phyloP scores from a whole-genome alignment of 2,113 vertebrate genomes.

The Gnathonemus longibarbis region DNA sequence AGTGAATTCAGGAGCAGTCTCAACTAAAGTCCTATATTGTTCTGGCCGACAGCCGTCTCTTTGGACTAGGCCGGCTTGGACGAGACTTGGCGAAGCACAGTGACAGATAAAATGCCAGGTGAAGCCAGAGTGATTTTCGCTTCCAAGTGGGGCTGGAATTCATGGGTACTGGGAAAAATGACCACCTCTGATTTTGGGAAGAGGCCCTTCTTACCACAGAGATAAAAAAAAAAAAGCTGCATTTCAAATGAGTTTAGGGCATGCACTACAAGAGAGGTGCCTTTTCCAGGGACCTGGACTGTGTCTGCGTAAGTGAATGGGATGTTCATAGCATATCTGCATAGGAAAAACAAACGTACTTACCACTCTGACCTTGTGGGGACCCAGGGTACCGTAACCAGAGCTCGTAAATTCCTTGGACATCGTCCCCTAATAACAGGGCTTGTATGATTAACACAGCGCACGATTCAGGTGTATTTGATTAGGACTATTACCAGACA shows the following conservation, averaged over 20 bases:
- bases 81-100: background rate
- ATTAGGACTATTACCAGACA: constrained; percentile 44
- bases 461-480: constrained; percentile 46
- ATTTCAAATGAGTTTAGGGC: background rate
- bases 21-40: background rate
- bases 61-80: background rate
- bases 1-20: background rate
- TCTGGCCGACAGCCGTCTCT: background rate
- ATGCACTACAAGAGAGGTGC: background rate
- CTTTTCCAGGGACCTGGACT: background rate
- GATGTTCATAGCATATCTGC: background rate
- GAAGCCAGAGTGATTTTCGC: background rate
- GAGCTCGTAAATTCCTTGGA: constrained; percentile 40
- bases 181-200: background rate
- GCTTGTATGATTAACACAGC: constrained; percentile 29
- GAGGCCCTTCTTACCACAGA: background rate
- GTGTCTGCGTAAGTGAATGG: background rate
- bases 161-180: background rate
- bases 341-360: constrained; percentile 35
- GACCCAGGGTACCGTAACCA: constrained; percentile 33
- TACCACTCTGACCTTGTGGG: constrained; percentile 37
- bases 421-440: constrained; percentile 31
- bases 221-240: background rate
- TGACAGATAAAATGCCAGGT: background rate
- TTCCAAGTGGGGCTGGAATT: background rate